phyloP scores from a whole-genome alignment of 64 coral and sea anemone genomes.

The Montipora foliosa region DNA sequence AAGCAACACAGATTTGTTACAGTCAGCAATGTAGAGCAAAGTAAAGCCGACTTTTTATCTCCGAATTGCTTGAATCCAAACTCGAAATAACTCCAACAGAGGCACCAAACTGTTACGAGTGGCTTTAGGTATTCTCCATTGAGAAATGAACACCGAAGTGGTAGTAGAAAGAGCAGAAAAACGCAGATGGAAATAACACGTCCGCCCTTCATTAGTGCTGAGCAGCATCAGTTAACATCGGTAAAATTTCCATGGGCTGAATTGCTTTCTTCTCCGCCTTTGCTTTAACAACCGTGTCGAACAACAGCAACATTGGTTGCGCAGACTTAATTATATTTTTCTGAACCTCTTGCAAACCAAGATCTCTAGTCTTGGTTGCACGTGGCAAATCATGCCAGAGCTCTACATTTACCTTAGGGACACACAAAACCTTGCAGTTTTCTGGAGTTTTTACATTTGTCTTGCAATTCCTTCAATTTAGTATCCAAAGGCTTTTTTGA shows the following conservation, averaged over 20 bases:
- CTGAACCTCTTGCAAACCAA: conserved; percentile 61
- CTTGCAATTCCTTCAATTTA: conserved; percentile 75
- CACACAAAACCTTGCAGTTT: conserved; percentile 74
- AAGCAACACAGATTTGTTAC: no score
- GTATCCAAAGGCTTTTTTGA: conserved; percentile 72
- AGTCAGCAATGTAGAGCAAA: no score
- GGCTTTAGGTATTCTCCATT: no score
- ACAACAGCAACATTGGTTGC: conserved; percentile 33
- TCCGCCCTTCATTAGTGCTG: no score
- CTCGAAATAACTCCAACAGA: no score
- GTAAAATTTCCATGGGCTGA: not conserved
- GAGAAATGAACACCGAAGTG: no score
- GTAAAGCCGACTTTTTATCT: no score
- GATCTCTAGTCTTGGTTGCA: conserved; percentile 39
- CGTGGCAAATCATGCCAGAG: conserved; percentile 66
- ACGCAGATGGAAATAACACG: no score
- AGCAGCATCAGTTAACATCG: not conserved
- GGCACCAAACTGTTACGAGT: no score
- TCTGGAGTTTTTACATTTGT: conserved; percentile 73
- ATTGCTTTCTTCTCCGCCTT: not conserved
- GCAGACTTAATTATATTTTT: conserved; percentile 58
- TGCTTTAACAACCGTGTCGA: conserved; percentile 21
- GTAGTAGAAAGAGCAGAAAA: no score
- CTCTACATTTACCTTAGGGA: conserved; percentile 68
- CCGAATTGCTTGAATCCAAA: no score